These are phyloP conservation scores for Sepioteuthis lessoniana DNA, from an alignment of 2,888 invertebrate genomes.

Conservation along the genomic window DNA sequence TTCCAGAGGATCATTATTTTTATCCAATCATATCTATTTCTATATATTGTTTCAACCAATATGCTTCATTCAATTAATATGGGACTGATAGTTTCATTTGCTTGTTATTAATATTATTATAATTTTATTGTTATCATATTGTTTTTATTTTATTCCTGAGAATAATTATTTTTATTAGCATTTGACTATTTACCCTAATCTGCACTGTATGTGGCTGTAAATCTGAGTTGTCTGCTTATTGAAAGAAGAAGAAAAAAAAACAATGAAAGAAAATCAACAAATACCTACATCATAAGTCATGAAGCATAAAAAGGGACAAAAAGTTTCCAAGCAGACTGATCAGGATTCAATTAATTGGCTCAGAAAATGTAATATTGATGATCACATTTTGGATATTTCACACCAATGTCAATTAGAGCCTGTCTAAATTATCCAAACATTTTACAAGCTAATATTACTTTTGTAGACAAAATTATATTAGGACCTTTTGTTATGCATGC, in stretches of 20 bases:
- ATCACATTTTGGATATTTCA: neutral
- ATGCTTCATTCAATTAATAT: neutral
- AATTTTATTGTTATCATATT: neutral
- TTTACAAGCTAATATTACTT: constrained; percentile 6
- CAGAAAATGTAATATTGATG: neutral
- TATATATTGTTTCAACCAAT: neutral
- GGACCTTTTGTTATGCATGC: neutral
- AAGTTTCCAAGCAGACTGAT: neutral
- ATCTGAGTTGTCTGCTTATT: neutral
- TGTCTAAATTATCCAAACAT: neutral
- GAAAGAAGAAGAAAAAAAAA: neutral
- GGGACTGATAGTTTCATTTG: neutral
- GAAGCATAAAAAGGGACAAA: neutral
- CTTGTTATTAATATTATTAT: neutral
- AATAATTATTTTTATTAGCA: neutral
- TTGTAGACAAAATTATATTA: neutral
- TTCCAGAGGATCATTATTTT: neutral
- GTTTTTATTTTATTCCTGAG: neutral
- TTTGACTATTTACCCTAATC: neutral
- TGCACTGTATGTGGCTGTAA: neutral
- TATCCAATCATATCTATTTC: neutral
- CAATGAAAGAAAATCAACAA: neutral
- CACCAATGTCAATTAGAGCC: neutral
- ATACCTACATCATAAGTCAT: constrained; percentile 4
- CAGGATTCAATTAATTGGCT: neutral